phyloP scores from a whole-genome alignment of 1,140 invertebrate species.

The Neotoxoptera formosana region DNA sequence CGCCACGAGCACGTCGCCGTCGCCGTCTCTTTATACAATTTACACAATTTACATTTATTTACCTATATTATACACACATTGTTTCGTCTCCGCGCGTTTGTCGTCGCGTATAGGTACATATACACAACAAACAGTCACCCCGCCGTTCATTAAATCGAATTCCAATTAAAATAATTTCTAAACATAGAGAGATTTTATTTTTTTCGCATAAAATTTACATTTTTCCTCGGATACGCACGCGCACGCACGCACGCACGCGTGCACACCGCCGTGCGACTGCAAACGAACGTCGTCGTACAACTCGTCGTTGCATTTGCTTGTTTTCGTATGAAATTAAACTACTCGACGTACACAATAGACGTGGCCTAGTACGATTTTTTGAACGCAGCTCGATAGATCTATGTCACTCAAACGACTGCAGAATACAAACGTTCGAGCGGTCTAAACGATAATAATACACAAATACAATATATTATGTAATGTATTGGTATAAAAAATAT shows the following conservation, averaged over 20 bases:
- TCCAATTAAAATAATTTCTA: slow-evolving; percentile 43
- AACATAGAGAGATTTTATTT: not conserved
- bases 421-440: not conserved
- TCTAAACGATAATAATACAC: not conserved
- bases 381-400: not conserved
- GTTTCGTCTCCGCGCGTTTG: not conserved
- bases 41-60: slow-evolving; percentile 12
- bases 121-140: not conserved
- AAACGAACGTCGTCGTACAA: not conserved
- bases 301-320: no score
- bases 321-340: not conserved
- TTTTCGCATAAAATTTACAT: slow-evolving; percentile 23
- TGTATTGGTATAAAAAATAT: no score
- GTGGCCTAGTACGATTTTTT: not conserved
- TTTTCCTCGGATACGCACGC: not conserved
- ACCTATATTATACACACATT: slow-evolving; percentile 20
- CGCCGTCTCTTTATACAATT: slow-evolving; percentile 12
- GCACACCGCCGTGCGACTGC: not conserved
- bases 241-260: not conserved
- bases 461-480: no score
- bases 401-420: not conserved
- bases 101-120: not conserved
- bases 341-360: not conserved
- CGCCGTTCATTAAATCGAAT: slow-evolving; percentile 2
- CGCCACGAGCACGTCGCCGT: not conserved